A percentile compares a stretch with the other conserved stretches of the same genome.
phyloP scores from a whole-genome alignment of 2,888 invertebrate species.

The Caenorhabditis sp. region DNA sequence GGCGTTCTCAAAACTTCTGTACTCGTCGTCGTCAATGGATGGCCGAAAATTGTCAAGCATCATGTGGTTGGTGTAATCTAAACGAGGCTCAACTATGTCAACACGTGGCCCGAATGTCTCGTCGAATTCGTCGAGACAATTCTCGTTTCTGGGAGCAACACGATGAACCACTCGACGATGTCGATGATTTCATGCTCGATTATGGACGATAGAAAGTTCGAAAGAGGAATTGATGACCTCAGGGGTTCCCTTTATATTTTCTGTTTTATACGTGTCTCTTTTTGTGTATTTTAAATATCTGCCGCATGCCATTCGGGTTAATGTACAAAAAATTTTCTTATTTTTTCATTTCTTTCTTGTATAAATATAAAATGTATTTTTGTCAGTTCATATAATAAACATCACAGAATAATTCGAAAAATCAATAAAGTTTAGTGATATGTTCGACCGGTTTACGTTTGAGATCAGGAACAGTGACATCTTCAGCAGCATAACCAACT shows the following conservation, averaged over 20 bases:
- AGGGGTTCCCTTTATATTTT: neutral
- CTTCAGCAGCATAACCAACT: slow-evolving; percentile 83
- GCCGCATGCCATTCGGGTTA: slow-evolving; percentile 29
- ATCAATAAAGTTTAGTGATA: slow-evolving; percentile 65
- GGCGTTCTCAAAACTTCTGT: slow-evolving; percentile 64
- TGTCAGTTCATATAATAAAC: too few species aligned
- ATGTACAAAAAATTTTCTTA: slow-evolving; percentile 32
- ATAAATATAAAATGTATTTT: neutral
- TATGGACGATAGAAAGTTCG: slow-evolving; percentile 18
- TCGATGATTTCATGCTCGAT: slow-evolving; percentile 42
- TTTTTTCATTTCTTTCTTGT: slow-evolving; percentile 2
- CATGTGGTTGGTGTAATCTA: slow-evolving; percentile 67
- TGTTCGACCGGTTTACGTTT: slow-evolving; percentile 64
- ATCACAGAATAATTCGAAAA: too few species aligned
- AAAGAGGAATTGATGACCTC: neutral
- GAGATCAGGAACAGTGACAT: slow-evolving; percentile 62
- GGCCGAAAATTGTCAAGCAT: slow-evolving; percentile 59
- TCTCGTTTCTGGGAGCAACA: slow-evolving; percentile 15
- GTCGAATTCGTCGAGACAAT: slow-evolving; percentile 13
- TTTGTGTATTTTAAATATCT: slow-evolving; percentile 10
- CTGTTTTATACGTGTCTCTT: slow-evolving; percentile 4
- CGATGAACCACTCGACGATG: slow-evolving; percentile 2
- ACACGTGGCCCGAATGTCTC: slow-evolving; percentile 50
- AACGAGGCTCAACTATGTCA: slow-evolving; percentile 60
- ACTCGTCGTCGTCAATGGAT: slow-evolving; percentile 67